Base-by-base conservation (phyloP, 1,140 invertebrate species). In the Pachypsylla venusta region DNA sequence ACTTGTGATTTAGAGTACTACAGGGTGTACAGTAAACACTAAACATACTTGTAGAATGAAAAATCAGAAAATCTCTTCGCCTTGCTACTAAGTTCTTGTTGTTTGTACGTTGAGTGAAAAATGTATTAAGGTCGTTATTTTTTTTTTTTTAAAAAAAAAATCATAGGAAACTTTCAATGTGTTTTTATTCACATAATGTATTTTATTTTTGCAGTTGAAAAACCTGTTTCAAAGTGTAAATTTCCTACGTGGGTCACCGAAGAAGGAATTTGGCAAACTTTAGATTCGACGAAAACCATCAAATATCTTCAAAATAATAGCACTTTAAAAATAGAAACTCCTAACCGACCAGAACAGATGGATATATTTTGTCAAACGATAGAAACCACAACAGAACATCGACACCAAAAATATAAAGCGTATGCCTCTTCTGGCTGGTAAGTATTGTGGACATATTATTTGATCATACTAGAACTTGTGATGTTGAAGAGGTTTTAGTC, bases 341-440 rank as follows among this genome's bases (percentile, higher is more conserved):
- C 42, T 7, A 19, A 4, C 22, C 42, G 42, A 10, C 4, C 4
- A 7, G 7, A 7, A n/a, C 7, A 35, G 30, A 48, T 48, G 42
- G 42, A 48, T n/a, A 48, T n/a, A 5, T 48, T 19, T 22, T 48
- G 42, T 19, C 42, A 48, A 19, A 48, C n/a, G 7, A 48, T 48
- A 19, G 42, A 48, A 22, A 48, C 7, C 3, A 48, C 42, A n/a
- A 48, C 16, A 7, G 42, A 48, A 22, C 42, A 48, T 22, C 16
- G 22, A n/a, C 42, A 48, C n/a, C 42, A 48, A 22, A 48, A 48
- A n/a, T 48, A 48, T n/a, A 48, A 48, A n/a, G 42, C 42, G 5
- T 48, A 19, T 48, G 42, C 42, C 4, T 48, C 22, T 7, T 48
- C 42, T 7, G 42, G 42, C 16, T 48, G 42, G 42, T 48, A 48